These are phyloP conservation scores for Nothoprocta pentlandii DNA, from an alignment of 2,113 vertebrate genomes.

Conservation along the genomic window DNA sequence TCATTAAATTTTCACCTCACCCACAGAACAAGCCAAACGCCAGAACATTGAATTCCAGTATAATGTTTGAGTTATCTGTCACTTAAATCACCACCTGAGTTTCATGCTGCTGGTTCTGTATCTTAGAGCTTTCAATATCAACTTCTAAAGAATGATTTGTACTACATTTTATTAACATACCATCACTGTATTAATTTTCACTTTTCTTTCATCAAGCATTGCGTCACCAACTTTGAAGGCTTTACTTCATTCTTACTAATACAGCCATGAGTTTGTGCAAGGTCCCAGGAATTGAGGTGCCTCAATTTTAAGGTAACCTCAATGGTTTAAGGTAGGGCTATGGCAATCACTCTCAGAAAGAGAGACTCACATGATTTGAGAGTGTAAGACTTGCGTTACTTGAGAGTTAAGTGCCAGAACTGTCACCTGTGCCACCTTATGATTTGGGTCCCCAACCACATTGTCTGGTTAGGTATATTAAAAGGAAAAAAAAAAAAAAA, in stretches of 20 bases:
- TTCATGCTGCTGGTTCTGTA: background rate
- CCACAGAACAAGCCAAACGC: background rate
- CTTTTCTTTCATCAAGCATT: background rate
- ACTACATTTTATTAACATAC: background rate
- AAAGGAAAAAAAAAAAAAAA: no score
- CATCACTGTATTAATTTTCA: background rate
- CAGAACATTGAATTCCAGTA: background rate
- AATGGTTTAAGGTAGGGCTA: fast-evolving
- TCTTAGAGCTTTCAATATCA: background rate
- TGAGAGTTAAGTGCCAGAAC: fast-evolving
- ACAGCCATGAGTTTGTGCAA: background rate
- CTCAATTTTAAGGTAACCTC: background rate
- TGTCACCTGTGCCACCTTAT: fast-evolving
- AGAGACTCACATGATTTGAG: fast-evolving
- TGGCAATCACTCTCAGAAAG: fast-evolving
- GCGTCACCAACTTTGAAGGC: background rate
- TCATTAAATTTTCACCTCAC: background rate
- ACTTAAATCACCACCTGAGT: background rate
- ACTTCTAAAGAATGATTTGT: fast-evolving
- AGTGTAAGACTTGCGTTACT: fast-evolving
- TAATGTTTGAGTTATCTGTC: background rate
- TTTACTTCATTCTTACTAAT: background rate
- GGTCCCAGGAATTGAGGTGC: fast-evolving
- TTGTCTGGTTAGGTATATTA: background rate
- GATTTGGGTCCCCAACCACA: fast-evolving